Percentiles rank a stretch among this genome's conserved stretches.
Conservation (phyloP, 2,113 vertebrate genomes). For the Eubucco bourcierii region DNA sequence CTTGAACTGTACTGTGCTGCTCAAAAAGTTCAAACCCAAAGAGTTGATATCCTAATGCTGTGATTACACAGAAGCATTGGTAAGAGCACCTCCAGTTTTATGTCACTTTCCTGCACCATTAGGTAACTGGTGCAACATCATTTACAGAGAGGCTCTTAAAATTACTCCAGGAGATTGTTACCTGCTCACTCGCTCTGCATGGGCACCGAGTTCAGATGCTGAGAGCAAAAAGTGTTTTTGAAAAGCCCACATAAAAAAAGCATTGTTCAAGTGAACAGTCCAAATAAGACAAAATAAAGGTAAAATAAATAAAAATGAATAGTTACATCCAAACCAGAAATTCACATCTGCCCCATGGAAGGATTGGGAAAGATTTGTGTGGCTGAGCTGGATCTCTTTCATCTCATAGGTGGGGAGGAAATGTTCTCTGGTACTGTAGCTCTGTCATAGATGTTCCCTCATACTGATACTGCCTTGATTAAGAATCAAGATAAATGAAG, state of each 20-base stretch:
- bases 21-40: constrained; percentile 15
- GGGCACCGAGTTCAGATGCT: background rate
- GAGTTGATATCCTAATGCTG: background rate
- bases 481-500: background rate
- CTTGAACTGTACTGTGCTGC: background rate
- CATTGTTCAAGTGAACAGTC: background rate
- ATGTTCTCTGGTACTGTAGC: background rate
- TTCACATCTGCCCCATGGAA: background rate
- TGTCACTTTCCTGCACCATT: background rate
- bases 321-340: background rate
- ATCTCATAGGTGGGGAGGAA: background rate
- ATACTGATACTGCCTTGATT: background rate
- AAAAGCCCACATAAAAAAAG: background rate
- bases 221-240: background rate
- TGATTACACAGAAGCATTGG: background rate
- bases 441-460: background rate
- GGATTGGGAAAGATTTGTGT: background rate
- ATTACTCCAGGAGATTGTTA: constrained; percentile 19
- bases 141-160: constrained; percentile 31
- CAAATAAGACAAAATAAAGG: background rate
- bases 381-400: background rate
- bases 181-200: background rate
- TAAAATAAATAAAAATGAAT: background rate
- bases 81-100: constrained; percentile 19
- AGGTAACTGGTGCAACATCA: constrained; percentile 14